Evolutionary conservation across 2,888 invertebrate species (phyloP).

Genomic region (Papilio gigon): DNA sequence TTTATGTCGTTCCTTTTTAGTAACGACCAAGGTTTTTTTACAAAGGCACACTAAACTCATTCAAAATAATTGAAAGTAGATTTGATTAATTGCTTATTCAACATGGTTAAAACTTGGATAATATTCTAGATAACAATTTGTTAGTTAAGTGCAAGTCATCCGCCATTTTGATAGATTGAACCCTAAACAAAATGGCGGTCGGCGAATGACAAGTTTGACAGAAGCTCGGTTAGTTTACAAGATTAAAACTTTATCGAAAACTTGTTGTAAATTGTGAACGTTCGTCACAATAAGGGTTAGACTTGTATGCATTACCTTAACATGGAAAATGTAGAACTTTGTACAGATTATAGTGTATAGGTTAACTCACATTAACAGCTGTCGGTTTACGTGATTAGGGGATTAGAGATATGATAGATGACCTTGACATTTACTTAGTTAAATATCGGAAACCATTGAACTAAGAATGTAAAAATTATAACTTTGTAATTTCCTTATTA

Average conservation of each 20-base stretch:
- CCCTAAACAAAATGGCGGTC: conserved; percentile 27
- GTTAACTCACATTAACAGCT: too few relatives aligned
- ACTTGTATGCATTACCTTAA: background rate
- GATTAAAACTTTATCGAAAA: conserved; percentile 12
- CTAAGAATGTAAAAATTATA: too few relatives aligned
- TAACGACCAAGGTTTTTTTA: background rate
- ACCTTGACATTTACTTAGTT: too few relatives aligned
- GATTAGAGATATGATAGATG: too few relatives aligned
- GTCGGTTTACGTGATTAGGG: too few relatives aligned
- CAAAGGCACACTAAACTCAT: background rate
- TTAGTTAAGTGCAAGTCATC: conserved; percentile 24
- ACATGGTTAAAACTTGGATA: conserved; percentile 6
- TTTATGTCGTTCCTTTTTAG: too few relatives aligned
- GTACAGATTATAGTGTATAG: background rate
- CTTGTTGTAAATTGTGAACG: background rate
- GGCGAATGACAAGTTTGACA: conserved; percentile 8
- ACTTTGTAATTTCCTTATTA: too few relatives aligned
- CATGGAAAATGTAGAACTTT: background rate
- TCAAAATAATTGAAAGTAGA: background rate
- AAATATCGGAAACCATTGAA: too few relatives aligned
- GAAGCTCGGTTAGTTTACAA: conserved; percentile 12
- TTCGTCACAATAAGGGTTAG: background rate
- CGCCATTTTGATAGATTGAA: conserved; percentile 25
- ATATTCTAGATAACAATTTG: conserved; percentile 25
- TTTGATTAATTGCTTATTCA: conserved; percentile 6